Conservation (phyloP, 2,888 invertebrate genomes). For the Dasypolia templi region DNA sequence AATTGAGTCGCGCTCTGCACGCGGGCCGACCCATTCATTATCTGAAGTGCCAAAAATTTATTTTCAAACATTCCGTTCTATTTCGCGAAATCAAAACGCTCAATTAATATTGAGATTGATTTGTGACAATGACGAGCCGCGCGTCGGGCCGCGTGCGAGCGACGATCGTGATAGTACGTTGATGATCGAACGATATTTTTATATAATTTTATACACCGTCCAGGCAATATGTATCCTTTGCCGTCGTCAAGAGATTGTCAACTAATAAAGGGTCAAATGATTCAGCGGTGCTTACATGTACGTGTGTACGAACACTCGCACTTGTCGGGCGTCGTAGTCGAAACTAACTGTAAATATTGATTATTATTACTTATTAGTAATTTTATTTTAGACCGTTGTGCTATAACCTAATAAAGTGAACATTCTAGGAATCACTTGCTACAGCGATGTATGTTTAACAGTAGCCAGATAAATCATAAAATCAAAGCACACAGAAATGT, state of each 20-base stretch:
- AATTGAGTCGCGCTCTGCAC: constrained; percentile 56
- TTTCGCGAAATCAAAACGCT: constrained; percentile 35
- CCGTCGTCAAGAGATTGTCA: constrained; percentile 63
- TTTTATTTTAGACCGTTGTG: constrained; percentile 88
- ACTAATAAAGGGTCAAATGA: constrained; percentile 55
- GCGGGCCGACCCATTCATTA: constrained; percentile 56
- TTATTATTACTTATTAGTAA: constrained; percentile 89
- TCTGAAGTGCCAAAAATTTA: constrained; percentile 65
- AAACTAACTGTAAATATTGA: constrained; percentile 87
- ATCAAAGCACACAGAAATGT: no score
- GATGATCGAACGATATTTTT: constrained; percentile 63
- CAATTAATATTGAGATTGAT: constrained; percentile 41
- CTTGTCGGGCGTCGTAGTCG: constrained; percentile 72
- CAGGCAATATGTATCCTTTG: constrained; percentile 61
- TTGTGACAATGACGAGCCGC: constrained; percentile 12
- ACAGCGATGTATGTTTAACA: constrained; percentile 55
- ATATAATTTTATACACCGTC: constrained; percentile 65
- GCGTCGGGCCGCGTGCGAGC: constrained; percentile 47
- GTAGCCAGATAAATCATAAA: no score
- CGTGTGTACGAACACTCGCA: constrained; percentile 59
- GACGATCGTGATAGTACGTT: constrained; percentile 49
- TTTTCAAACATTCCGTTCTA: constrained; percentile 53
- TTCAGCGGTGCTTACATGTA: constrained; percentile 73
- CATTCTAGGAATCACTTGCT: constrained; percentile 65
- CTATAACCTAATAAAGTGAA: constrained; percentile 84